Base-by-base conservation (phyloP, 1,140 invertebrate species). In the Pissodes strobi region DNA sequence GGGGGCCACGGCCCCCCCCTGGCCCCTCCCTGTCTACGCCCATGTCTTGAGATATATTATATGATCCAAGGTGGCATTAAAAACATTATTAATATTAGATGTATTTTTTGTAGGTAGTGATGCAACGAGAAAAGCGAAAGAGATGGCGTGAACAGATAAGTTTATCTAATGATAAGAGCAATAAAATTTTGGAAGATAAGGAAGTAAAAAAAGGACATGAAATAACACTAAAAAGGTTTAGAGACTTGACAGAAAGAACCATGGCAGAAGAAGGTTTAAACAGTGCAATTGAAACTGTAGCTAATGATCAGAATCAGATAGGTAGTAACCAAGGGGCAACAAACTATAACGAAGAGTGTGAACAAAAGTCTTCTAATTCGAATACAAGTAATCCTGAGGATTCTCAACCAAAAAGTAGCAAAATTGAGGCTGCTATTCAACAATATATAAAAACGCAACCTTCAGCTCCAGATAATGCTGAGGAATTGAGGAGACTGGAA, bases 361-460 rank as follows among this genome's bases (percentile, higher is more conserved):
- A 5, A 38, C 6, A 2, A 8, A 13, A 37, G 15, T 19, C 12
- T 27, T n/a, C 4, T 41, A n/a, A n/a, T 13, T 6, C 3, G n/a
- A 41, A 4, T 13, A 41, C 38, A 3, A 6, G 3, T 4, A 17
- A 41, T 3, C 4, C 38, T 13, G 17, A 48, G 9, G 25, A 49
- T 49, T 49, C 22, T 17, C 27, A 38, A 37, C 19, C 5, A 1
- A 37, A 18, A 15, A n/a, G 8, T 2, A 48, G 25, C 10, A 46
- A 59, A 59, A 23, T 59, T 13, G 23, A 46, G 17, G 27, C 17
- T 23, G 56, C 19, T 1, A 37, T 59, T 18, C 25, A 30, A 34
- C 25, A 59, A 30, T 59, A 19, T 45, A 59, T 59, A 21, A 59
- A 59, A 48, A 37, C 15, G 22, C 41, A 59, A 12, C 48, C 46